Evolutionary conservation across 2,113 vertebrate genomes (phyloP).

Genomic region (Oreochromis tanganicae): DNA sequence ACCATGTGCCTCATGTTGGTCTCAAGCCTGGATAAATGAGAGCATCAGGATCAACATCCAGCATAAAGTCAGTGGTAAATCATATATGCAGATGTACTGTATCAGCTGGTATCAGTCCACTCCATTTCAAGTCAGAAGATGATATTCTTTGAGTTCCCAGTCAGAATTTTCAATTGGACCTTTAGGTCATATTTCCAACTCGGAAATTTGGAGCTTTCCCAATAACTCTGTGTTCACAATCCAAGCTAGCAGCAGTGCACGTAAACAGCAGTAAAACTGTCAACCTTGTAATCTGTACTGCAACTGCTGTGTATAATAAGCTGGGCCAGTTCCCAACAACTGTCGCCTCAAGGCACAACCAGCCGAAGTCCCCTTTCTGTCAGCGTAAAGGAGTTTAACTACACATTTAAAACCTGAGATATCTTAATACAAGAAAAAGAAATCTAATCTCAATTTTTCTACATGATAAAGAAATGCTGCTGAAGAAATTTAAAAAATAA

Average conservation of each 20-base stretch:
- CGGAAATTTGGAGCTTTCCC: background rate
- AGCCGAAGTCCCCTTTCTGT: background rate
- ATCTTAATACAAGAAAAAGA: background rate
- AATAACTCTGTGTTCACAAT: background rate
- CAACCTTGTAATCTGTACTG: background rate
- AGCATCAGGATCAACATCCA: background rate
- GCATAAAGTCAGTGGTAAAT: background rate
- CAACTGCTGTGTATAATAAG: background rate
- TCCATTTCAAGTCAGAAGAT: background rate
- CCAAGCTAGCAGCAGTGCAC: background rate
- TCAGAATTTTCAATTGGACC: background rate
- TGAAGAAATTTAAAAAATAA: background rate
- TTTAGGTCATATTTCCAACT: background rate
- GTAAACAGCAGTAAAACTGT: background rate
- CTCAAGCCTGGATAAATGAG: background rate
- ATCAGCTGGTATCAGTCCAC: background rate
- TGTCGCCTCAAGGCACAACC: background rate
- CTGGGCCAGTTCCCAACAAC: background rate
- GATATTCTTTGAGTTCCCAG: background rate
- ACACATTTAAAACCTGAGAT: background rate
- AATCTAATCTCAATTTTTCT: background rate
- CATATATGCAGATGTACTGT: background rate
- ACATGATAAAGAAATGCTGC: background rate
- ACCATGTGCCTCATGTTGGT: background rate
- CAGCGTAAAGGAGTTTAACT: background rate